Evolutionary conservation across 1,140 invertebrate genomes (phyloP).

Genomic region (Apis laboriosa): DNA sequence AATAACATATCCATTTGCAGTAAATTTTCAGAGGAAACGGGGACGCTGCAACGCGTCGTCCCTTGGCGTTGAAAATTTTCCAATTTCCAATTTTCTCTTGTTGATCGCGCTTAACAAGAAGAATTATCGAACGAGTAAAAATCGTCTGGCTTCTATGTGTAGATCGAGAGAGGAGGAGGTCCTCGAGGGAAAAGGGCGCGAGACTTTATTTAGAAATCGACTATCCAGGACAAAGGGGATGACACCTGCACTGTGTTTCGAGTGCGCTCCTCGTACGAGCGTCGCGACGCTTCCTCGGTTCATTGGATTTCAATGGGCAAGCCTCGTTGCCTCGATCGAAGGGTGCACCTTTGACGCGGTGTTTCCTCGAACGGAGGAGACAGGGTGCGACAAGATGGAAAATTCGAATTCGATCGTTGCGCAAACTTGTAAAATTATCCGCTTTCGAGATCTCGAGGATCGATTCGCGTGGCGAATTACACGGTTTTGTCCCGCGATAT

Average conservation of each 20-base stretch:
- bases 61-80: no score
- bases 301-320: constrained; percentile 23
- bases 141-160: no score
- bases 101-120: background rate
- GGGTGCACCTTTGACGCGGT: background rate
- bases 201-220: constrained; percentile 29
- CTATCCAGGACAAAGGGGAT: constrained; percentile 20
- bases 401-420: background rate
- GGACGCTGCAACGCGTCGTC: no score
- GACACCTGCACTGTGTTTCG: constrained; percentile 21
- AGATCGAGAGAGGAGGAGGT: background rate
- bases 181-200: background rate
- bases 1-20: no score
- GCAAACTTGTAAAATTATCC: background rate
- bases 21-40: no score
- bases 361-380: background rate
- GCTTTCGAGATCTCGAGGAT: background rate
- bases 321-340: background rate
- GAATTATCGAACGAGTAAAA: background rate
- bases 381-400: background rate
- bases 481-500: no score
- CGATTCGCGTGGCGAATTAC: background rate
- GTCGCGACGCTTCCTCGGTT: background rate
- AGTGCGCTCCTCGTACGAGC: constrained; percentile 9
- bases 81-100: no score